Conservation (phyloP, 1,140 invertebrate species). For the Hypothenemus hampei region DNA sequence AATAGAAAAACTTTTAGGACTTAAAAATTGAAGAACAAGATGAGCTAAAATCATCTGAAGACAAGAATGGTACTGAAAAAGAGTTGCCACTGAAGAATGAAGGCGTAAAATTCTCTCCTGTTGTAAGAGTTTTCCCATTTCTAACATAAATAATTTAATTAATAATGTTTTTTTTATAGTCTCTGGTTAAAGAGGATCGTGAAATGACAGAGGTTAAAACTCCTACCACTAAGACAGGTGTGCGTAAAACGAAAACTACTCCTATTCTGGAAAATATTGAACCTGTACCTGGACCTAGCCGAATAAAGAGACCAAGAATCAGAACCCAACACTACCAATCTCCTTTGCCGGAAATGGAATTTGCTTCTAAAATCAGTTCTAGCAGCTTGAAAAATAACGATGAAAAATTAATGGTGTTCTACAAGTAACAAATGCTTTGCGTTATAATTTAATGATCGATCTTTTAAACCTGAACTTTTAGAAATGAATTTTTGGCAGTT, state of each 20-base stretch:
- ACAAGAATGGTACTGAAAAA: too few species aligned
- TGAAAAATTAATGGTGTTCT: conserved; percentile 80
- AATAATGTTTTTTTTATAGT: too few species aligned
- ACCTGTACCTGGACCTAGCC: conserved; percentile 39
- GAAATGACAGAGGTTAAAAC: background rate
- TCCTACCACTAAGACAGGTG: conserved; percentile 40
- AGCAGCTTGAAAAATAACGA: conserved; percentile 63
- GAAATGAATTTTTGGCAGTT: conserved; percentile 85
- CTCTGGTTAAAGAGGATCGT: background rate
- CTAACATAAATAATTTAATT: too few species aligned
- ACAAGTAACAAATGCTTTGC: too few species aligned
- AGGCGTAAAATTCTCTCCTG: background rate
- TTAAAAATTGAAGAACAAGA: too few species aligned
- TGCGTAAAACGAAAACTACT: conserved; percentile 42
- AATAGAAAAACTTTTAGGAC: too few species aligned
- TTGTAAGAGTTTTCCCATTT: background rate
- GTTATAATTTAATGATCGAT: conserved; percentile 25
- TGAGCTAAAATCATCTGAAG: too few species aligned
- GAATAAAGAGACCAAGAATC: conserved; percentile 35
- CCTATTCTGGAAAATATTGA: background rate
- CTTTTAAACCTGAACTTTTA: conserved; percentile 42
- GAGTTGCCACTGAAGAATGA: background rate
- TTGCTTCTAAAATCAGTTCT: conserved; percentile 62
- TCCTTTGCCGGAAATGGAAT: conserved; percentile 69
- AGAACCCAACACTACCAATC: conserved; percentile 70